Evolutionary conservation across 2,797 vertebrate genomes (phyloP).

Genomic region (Peromyscus aztecus): DNA sequence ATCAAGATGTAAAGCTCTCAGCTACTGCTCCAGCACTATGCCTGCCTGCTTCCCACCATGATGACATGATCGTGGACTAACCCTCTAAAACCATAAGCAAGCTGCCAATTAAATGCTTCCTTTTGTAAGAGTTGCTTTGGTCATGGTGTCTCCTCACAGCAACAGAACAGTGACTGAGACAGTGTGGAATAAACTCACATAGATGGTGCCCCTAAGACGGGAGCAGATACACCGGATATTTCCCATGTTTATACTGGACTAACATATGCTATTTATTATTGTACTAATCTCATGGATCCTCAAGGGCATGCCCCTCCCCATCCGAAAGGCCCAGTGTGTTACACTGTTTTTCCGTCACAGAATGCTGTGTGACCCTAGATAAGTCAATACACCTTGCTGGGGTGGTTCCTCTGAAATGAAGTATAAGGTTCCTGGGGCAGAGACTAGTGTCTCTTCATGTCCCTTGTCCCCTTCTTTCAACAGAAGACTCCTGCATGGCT

Average conservation of each 20-base stretch:
- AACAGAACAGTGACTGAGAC: too few relatives aligned
- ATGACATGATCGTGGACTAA: background rate
- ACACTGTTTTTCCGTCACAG: background rate
- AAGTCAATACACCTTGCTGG: background rate
- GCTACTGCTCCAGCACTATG: background rate
- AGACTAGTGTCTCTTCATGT: background rate
- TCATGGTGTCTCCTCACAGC: background rate
- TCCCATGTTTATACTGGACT: background rate
- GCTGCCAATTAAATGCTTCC: too few relatives aligned
- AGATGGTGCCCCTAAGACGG: background rate
- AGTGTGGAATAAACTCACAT: background rate
- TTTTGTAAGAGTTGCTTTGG: background rate
- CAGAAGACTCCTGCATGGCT: background rate
- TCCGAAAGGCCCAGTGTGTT: background rate
- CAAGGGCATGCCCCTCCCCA: background rate
- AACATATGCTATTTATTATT: background rate
- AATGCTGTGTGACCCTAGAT: conserved; percentile 27
- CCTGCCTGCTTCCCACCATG: background rate
- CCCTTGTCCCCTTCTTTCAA: background rate
- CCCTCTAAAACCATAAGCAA: background rate
- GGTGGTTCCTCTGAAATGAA: background rate
- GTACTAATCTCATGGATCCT: background rate
- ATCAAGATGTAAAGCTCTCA: background rate
- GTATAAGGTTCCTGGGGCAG: background rate
- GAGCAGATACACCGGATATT: background rate